Conservation (phyloP, 30 jellyfish, hydroid and myxozoan species). For the Cassiopea andromeda region DNA sequence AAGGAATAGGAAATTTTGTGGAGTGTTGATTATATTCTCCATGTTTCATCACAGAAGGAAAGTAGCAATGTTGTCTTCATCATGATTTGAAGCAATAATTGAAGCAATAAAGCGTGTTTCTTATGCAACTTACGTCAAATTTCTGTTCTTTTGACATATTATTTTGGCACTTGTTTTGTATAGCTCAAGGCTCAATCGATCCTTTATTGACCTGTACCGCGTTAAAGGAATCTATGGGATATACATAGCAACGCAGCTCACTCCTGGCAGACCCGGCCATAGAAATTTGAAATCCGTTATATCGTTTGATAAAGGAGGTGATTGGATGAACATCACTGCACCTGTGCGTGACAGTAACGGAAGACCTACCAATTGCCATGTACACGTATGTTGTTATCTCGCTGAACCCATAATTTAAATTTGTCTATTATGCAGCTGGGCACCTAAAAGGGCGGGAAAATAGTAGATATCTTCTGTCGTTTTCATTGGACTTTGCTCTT, state of each 20-base stretch:
- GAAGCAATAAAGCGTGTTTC: too few species aligned
- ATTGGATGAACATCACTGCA: conserved; percentile 81
- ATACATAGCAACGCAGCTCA: conserved; percentile 84
- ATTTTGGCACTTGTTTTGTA: not conserved
- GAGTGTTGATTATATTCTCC: too few species aligned
- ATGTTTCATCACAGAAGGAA: too few species aligned
- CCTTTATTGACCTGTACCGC: conserved; percentile 87
- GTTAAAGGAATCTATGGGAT: conserved; percentile 91
- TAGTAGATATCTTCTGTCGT: too few species aligned
- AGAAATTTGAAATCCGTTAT: conserved; percentile 65
- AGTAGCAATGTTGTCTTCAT: too few species aligned
- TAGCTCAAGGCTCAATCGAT: conserved; percentile 62
- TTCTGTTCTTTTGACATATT: too few species aligned
- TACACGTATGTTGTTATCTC: not conserved
- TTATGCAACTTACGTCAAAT: too few species aligned
- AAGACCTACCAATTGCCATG: conserved; percentile 34
- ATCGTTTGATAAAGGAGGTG: conserved; percentile 95
- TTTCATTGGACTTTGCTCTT: too few species aligned
- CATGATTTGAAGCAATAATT: too few species aligned
- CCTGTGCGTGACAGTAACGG: conserved; percentile 68
- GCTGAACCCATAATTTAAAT: not conserved
- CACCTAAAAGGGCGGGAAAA: too few species aligned
- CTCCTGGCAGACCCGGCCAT: conserved; percentile 41
- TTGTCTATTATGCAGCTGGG: too few species aligned
- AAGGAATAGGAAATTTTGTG: too few species aligned